These are phyloP conservation scores for Tortricodes alternella DNA, from an alignment of 2,888 invertebrate species.

Conservation along the genomic window DNA sequence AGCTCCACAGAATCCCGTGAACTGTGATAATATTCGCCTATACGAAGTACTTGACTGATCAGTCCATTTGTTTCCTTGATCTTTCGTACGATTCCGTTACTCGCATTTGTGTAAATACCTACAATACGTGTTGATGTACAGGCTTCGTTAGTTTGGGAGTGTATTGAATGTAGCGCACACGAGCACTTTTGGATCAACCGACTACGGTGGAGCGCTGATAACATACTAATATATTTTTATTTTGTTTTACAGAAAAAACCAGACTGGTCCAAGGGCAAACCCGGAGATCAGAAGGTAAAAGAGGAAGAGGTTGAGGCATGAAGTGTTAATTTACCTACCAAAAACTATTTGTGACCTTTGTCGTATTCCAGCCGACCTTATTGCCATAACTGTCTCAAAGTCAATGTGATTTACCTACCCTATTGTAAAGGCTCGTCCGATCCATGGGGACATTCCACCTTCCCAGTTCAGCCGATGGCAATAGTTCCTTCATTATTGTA, in stretches of 20 bases:
- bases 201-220: constrained; percentile 38
- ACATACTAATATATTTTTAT: constrained; percentile 38
- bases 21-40: neutral
- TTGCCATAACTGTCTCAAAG: constrained; percentile 55
- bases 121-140: constrained; percentile 23
- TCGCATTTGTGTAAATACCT: constrained; percentile 14
- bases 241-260: constrained; percentile 92
- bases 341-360: constrained; percentile 65
- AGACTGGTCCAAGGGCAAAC: constrained; percentile 96
- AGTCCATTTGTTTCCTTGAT: constrained; percentile 38
- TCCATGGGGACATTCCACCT: constrained; percentile 34
- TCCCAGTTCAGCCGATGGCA: constrained; percentile 41
- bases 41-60: constrained; percentile 11
- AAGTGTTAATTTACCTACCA: constrained; percentile 70
- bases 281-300: constrained; percentile 94
- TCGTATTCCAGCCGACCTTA: constrained; percentile 59
- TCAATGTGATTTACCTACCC: constrained; percentile 61
- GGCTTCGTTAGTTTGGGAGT: constrained; percentile 29
- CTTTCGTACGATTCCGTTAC: constrained; percentile 24
- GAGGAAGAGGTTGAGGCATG: constrained; percentile 92
- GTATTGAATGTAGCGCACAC: constrained; percentile 6
- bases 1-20: neutral
- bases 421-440: constrained; percentile 31
- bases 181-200: constrained; percentile 2
- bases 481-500: constrained; percentile 52